These are phyloP conservation scores for Hymenochirus boettgeri DNA, from an alignment of 2,113 vertebrate species.

Conservation along the genomic window DNA sequence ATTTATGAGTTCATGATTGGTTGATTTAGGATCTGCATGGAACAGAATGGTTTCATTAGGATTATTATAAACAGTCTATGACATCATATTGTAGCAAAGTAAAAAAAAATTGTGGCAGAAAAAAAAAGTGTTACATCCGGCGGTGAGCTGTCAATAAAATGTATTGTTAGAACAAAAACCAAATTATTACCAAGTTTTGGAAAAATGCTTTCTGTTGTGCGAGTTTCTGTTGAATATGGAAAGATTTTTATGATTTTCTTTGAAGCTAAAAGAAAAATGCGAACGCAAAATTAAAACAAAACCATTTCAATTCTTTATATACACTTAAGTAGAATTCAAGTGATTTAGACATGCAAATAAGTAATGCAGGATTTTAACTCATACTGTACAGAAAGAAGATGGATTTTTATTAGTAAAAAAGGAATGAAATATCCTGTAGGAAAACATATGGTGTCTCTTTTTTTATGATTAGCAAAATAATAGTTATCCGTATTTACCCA, in stretches of 20 bases:
- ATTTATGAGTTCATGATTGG: slow-evolving; percentile 52
- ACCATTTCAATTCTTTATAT: not conserved
- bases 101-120: not conserved
- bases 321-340: not conserved
- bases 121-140: not conserved
- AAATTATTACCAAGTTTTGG: slow-evolving; percentile 21
- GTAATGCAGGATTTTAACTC: not conserved
- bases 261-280: slow-evolving; percentile 23
- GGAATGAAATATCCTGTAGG: not conserved
- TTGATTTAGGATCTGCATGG: slow-evolving; percentile 51
- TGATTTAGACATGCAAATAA: not conserved
- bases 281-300: slow-evolving; percentile 3
- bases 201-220: slow-evolving; percentile 10
- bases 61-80: not conserved
- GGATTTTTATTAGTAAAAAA: not conserved
- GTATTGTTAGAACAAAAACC: not conserved
- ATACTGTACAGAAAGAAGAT: not conserved
- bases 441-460: not conserved
- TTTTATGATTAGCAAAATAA: not conserved
- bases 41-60: slow-evolving; percentile 37
- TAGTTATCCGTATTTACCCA: slow-evolving; percentile 10
- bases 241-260: slow-evolving; percentile 11
- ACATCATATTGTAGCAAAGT: not conserved
- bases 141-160: not conserved
- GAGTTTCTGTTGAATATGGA: not conserved